phyloP scores from a whole-genome alignment of 2,113 vertebrate species.

The Clarias batrachus region DNA sequence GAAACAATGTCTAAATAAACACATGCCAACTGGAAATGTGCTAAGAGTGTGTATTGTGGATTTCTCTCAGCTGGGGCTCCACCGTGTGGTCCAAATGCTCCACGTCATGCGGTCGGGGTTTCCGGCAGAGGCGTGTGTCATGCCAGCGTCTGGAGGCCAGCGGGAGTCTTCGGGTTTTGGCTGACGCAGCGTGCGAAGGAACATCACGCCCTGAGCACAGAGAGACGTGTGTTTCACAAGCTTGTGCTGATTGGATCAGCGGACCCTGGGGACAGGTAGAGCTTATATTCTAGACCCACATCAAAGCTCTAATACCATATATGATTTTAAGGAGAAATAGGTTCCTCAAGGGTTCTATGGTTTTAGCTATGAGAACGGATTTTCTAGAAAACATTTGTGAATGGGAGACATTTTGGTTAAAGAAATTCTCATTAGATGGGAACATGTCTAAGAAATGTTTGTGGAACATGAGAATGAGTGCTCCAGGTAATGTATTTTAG shows the following conservation, averaged over 20 bases:
- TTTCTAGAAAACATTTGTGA: background rate
- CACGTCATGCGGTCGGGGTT: conserved; percentile 75
- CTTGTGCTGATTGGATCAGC: conserved; percentile 63
- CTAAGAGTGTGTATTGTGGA: background rate
- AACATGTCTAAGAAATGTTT: background rate
- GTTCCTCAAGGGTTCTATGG: background rate
- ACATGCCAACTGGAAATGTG: background rate
- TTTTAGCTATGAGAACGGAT: background rate
- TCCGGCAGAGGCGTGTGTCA: conserved; percentile 69
- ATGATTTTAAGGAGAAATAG: too few species aligned
- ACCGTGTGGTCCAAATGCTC: conserved; percentile 81
- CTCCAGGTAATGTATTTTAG: background rate
- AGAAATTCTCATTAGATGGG: background rate
- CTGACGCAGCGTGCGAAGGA: conserved; percentile 55
- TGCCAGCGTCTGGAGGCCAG: conserved; percentile 71
- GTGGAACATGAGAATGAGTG: background rate
- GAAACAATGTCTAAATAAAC: background rate
- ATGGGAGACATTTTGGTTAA: background rate
- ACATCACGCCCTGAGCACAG: conserved; percentile 60
- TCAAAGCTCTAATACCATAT: background rate
- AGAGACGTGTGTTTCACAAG: conserved; percentile 65
- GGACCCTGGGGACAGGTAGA: conserved; percentile 72
- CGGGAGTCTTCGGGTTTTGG: conserved; percentile 54
- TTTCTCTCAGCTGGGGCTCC: conserved; percentile 73
- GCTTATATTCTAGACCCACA: conserved; percentile 1